Evolutionary conservation across 2,113 vertebrate genomes (phyloP), one percentile per base, ranked within the genome.

Genomic region (Mormoops blainvillei): DNA sequence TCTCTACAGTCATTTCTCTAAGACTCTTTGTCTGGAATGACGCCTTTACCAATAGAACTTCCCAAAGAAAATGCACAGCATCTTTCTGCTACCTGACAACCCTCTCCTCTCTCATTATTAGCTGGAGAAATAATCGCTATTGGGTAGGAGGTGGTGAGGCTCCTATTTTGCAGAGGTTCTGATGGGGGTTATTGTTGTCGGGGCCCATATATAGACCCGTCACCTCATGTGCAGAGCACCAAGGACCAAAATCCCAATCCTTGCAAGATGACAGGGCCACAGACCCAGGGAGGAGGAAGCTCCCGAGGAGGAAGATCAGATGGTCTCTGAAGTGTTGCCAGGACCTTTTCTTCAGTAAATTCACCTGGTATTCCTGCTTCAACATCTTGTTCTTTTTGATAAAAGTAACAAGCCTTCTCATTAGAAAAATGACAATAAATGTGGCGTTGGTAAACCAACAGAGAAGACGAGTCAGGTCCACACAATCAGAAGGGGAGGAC

Each of bases 1-100:
- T 33, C 20, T 28, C 52, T 28, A 19, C 3, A 70, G 50, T 63
- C 15, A 87, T 83, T 90, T 90, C 6, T n/a, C n/a, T n/a, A n/a
- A n/a, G n/a, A n/a, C n/a, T n/a, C n/a, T n/a, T n/a, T n/a, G n/a
- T n/a, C n/a, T n/a, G n/a, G n/a, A n/a, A n/a, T n/a, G n/a, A n/a
- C n/a, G n/a, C n/a, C n/a, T n/a, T n/a, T n/a, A n/a, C 26, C 38
- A 65, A 24, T 28, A 87, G 58, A 86, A 94, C 74, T 94, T 95
- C 15, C 22, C 76, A 95, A 93, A 89, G 36, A 95, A 89, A 86
- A 33, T 86, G 6, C 15, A 45, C 41, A 68, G 33, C 82, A 85
- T 77, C 94, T 95, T 70, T 7, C 43, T 92, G 31, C 61, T 45
- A 73, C 31, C 8, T 41, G 41, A 90, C 45, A 56, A 28, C 33